phyloP scores from a whole-genome alignment of 2,113 vertebrate species.

The Osmerus eperlanus region DNA sequence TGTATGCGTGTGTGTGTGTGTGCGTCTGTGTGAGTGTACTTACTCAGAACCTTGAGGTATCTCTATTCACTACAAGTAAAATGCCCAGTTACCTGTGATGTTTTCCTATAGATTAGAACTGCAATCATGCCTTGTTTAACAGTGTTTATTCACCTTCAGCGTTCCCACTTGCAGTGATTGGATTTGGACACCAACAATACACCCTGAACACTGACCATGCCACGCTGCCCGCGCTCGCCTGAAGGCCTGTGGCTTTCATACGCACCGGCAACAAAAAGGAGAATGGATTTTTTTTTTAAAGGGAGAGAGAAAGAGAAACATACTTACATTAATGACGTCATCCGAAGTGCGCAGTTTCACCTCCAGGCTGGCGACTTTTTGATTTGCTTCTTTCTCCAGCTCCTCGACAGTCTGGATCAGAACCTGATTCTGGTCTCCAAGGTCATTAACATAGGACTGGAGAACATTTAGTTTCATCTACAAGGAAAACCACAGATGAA shows the following conservation, averaged over 20 bases:
- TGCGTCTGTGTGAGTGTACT: no score
- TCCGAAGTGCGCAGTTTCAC: constrained; percentile 19
- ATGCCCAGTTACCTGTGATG: no score
- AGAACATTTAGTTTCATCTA: constrained; percentile 57
- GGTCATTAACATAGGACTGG: constrained; percentile 53
- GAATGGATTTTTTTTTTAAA: no score
- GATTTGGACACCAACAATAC: constrained; percentile 45
- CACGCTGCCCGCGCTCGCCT: background rate
- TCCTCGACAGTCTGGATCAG: constrained; percentile 59
- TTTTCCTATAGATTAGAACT: no score
- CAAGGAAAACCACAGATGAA: constrained; percentile 37
- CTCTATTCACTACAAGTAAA: background rate
- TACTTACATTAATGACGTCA: constrained; percentile 34
- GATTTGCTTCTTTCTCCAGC: constrained; percentile 46
- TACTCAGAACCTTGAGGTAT: background rate
- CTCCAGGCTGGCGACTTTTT: constrained; percentile 23
- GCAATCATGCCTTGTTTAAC: background rate
- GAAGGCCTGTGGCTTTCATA: background rate
- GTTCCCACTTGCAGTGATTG: constrained; percentile 17
- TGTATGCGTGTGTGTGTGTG: no score
- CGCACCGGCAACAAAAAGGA: background rate
- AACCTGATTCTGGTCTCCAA: constrained; percentile 61
- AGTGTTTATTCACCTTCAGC: background rate
- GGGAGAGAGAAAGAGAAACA: constrained; percentile 1
- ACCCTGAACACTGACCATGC: background rate